Evolutionary conservation across 2,888 invertebrate species (phyloP).

Genomic region (Polydesmus complanatus): DNA sequence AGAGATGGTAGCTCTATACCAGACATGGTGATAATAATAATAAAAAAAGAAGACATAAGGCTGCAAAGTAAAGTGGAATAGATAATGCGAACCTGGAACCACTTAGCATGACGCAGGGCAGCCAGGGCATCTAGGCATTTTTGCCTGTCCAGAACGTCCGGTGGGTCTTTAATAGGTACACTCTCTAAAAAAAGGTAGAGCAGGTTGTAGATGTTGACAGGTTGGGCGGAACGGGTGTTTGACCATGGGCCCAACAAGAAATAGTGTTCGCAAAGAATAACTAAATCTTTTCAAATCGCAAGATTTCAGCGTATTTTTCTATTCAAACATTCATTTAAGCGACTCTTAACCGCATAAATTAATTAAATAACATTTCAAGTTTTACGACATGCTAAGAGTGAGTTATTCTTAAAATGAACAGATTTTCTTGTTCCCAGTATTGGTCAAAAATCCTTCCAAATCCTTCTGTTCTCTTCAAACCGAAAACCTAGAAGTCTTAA

Average conservation of each 20-base stretch:
- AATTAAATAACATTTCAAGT: neutral
- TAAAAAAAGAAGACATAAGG: constrained; percentile 28
- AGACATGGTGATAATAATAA: no score
- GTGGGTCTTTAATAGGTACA: constrained; percentile 44
- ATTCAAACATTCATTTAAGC: neutral
- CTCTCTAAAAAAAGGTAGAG: constrained; percentile 31
- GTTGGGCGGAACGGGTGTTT: constrained; percentile 30
- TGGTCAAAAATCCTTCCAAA: constrained; percentile 35
- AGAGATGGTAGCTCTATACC: constrained; percentile 1
- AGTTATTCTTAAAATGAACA: no score
- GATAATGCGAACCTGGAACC: constrained; percentile 87
- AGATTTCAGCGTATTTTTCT: neutral
- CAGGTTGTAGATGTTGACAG: constrained; percentile 23
- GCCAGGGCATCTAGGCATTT: constrained; percentile 99
- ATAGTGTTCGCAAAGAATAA: neutral
- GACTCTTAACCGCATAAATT: neutral
- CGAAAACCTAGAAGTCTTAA: constrained; percentile 21
- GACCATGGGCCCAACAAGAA: constrained; percentile 26
- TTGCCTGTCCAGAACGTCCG: constrained; percentile 94
- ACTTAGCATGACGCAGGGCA: constrained; percentile 99
- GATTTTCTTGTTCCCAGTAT: constrained; percentile 3
- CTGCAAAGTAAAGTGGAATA: constrained; percentile 29
- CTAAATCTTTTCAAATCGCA: neutral
- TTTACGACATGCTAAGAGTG: no score
- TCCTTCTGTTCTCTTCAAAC: constrained; percentile 21